These are phyloP conservation scores for Elegia similella DNA, from an alignment of 2,888 invertebrate species.

Conservation along the genomic window DNA sequence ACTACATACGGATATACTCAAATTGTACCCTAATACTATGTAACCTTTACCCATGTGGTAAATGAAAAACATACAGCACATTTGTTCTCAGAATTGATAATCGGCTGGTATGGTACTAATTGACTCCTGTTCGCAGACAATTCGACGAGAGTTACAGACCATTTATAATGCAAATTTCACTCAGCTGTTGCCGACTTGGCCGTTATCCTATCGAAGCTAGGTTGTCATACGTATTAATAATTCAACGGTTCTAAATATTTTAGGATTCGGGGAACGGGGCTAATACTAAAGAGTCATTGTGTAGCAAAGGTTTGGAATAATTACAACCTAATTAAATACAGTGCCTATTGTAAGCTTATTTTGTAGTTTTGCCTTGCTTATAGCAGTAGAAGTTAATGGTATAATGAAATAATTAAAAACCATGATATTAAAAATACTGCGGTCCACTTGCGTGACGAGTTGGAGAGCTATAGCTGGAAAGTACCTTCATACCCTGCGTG, in stretches of 20 bases:
- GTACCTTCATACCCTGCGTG: too few relatives aligned
- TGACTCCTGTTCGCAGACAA: conserved; percentile 45
- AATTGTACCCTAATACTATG: not conserved
- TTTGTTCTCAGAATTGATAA: conserved; percentile 45
- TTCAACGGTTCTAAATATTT: not conserved
- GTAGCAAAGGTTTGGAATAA: too few relatives aligned
- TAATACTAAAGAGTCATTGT: not conserved
- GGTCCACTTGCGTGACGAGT: too few relatives aligned
- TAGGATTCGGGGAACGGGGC: not conserved
- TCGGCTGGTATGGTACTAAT: conserved; percentile 42
- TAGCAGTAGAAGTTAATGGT: too few relatives aligned
- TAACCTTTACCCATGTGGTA: not conserved
- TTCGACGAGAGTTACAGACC: conserved; percentile 34
- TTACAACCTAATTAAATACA: too few relatives aligned
- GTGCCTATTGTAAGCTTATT: too few relatives aligned
- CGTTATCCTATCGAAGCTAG: conserved; percentile 15
- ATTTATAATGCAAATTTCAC: conserved; percentile 39
- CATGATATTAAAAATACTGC: too few relatives aligned
- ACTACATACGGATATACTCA: too few relatives aligned
- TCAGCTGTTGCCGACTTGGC: conserved; percentile 5
- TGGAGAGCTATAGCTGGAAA: too few relatives aligned
- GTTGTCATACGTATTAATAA: not conserved
- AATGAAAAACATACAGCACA: conserved; percentile 12
- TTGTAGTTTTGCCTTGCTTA: too few relatives aligned
- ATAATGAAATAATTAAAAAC: too few relatives aligned